Base-by-base conservation (phyloP, 2,888 invertebrate species). In the Neria commutata region DNA sequence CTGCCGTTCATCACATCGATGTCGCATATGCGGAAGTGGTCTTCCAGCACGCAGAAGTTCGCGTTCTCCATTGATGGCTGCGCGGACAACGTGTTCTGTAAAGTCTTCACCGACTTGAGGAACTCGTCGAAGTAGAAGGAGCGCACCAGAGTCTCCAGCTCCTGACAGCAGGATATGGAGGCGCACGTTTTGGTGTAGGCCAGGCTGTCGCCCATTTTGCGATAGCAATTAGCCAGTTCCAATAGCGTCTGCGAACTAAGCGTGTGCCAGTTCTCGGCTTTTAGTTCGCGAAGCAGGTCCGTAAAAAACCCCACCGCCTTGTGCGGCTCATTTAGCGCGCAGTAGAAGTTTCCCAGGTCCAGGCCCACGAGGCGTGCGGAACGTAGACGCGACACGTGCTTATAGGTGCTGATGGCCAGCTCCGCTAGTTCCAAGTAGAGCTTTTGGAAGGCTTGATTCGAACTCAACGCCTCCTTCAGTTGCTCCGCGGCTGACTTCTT, bases 321-420 rank as follows among this genome's bases (percentile, higher is more conserved):
- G 66, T 92, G 89, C 0, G 92, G 91, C 77, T 94, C 91, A 1
- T 91, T 91, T 8, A 92, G 84, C 64, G 91, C 90, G 68, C 93
- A 89, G 80, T 98, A 97, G 79, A 97, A 96, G 24, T 90, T 87
- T 0, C 97, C 95, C 50, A 98, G 82, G 72, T 97, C 93, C 37
- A 91, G 86, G 0, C 97, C 97, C 57, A 97, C 92, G 48, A 92
- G 85, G 42, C 95, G 87, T 0, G 97, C 96, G 54, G 92, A 95
- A 78, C 88, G 84, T 68, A 87, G 78, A 60, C 91, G 85, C 1
- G 91, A 91, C 64, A 97, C 95, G 83, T 97, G 96, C 75, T 98
- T 98, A 77, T 94, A 97, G 0, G 96, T 97, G 53, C 96, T 95
- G 88, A 97, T 95, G 1, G 97, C 95, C 63, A 97, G 82, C 79